Percentiles rank a stretch among this genome's conserved stretches.
These are phyloP conservation scores for Chrysolina oricalcia DNA, from an alignment of 2,888 invertebrate species.

Conservation along the genomic window DNA sequence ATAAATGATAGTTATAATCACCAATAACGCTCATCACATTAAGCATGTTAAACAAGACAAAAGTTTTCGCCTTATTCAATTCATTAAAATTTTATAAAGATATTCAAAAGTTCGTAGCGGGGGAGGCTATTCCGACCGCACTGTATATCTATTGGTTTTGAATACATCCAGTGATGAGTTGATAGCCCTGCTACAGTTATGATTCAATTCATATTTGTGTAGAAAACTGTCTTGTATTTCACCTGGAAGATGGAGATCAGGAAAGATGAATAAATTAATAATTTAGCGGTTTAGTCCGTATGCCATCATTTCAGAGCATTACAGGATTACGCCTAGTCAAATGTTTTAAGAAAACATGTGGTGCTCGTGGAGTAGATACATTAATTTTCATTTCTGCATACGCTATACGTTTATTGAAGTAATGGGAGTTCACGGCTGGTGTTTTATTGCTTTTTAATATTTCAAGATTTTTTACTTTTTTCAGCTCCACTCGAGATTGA, in stretches of 20 bases:
- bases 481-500: slow-evolving; percentile 1
- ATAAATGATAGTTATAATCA: too few relatives aligned
- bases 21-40: too few relatives aligned
- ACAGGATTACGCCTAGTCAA: slow-evolving; percentile 31
- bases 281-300: slow-evolving; percentile 30
- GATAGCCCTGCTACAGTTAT: too few relatives aligned
- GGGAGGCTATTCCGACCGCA: too few relatives aligned
- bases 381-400: slow-evolving; percentile 40
- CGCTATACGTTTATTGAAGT: slow-evolving; percentile 38
- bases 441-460: slow-evolving; percentile 47
- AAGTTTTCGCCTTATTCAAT: too few relatives aligned
- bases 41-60: too few relatives aligned
- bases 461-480: slow-evolving; percentile 34
- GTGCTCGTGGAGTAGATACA: slow-evolving; percentile 31
- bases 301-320: slow-evolving; percentile 33
- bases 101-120: too few relatives aligned
- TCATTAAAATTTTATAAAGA: too few relatives aligned
- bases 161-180: too few relatives aligned
- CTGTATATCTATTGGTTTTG: too few relatives aligned
- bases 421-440: slow-evolving; percentile 40
- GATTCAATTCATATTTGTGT: too few relatives aligned
- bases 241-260: background rate
- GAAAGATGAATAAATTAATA: slow-evolving; percentile 12
- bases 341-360: slow-evolving; percentile 42
- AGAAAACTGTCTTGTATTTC: background rate